Conservation (phyloP, 2,888 invertebrate species). For the Athripsodes cinereus region DNA sequence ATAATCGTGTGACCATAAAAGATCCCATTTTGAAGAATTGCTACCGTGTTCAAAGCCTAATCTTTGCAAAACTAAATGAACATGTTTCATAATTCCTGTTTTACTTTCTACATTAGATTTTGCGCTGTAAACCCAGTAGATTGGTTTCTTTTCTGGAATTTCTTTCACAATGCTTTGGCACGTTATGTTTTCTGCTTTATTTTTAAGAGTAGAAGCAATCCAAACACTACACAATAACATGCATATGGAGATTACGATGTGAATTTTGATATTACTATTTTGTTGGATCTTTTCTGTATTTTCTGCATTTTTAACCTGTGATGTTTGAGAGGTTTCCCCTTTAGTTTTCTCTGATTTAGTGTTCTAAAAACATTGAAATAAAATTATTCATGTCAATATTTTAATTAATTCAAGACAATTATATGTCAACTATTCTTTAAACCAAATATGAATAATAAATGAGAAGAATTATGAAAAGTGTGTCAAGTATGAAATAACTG, state of each 20-base stretch:
- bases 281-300: neutral
- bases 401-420: no score
- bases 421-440: no score
- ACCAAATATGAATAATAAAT: no score
- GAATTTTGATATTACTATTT: conserved; percentile 1
- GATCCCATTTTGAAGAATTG: conserved; percentile 64
- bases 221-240: conserved; percentile 17
- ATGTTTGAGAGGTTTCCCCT: neutral
- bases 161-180: conserved; percentile 9
- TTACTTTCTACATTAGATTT: conserved; percentile 48
- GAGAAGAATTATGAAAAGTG: no score
- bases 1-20: conserved; percentile 93
- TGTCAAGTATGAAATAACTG: no score
- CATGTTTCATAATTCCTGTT: conserved; percentile 71
- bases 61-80: conserved; percentile 68
- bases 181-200: conserved; percentile 2
- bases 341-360: conserved; percentile 6
- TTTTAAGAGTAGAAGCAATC: conserved; percentile 11
- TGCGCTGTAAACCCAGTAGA: conserved; percentile 57
- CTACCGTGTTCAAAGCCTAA: conserved; percentile 63
- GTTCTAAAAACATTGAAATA: conserved; percentile 2
- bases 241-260: conserved; percentile 14
- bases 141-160: conserved; percentile 30
- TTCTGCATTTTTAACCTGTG: neutral
- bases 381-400: no score